Conservation (phyloP, 2,797 vertebrate species). For the Pseudomugil tenellus region DNA sequence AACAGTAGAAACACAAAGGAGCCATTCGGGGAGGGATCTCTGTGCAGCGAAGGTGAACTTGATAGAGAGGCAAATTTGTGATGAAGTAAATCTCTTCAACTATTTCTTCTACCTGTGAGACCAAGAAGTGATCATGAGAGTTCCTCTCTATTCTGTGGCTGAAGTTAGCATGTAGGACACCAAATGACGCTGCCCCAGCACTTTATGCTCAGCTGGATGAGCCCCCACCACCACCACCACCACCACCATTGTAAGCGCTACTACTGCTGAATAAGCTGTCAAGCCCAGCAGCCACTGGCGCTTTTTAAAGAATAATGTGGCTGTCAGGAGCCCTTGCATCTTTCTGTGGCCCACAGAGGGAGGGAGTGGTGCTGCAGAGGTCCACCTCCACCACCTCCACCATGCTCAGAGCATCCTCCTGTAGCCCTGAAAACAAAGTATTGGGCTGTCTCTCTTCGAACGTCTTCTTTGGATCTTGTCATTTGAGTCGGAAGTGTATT, state of each 20-base stretch:
- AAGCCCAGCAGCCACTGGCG: conserved; percentile 68
- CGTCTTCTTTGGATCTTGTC: conserved; percentile 28
- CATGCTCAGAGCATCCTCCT: conserved; percentile 42
- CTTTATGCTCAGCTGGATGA: conserved; percentile 61
- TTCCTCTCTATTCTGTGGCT: conserved; percentile 16
- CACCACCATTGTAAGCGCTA: conserved; percentile 43
- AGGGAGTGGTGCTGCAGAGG: conserved; percentile 62
- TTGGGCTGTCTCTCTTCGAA: conserved; percentile 35
- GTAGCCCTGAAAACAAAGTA: conserved; percentile 39
- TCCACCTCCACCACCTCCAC: conserved; percentile 4
- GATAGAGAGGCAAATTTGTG: conserved; percentile 43
- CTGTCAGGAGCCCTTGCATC: conserved; percentile 78
- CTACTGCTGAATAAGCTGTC: conserved; percentile 83
- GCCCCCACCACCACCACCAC: conserved; percentile 45
- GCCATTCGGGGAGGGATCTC: conserved; percentile 45
- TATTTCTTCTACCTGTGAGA: conserved; percentile 58
- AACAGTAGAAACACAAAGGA: conserved; percentile 41
- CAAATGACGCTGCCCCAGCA: conserved; percentile 75
- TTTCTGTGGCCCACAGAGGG: conserved; percentile 61
- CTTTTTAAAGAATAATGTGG: conserved; percentile 82
- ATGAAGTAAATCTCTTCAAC: conserved; percentile 42
- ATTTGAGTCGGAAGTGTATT: conserved; percentile 34
- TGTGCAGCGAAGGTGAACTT: conserved; percentile 55
- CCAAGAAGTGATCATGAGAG: conserved; percentile 53
- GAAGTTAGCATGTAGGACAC: conserved; percentile 40